Conservation (phyloP, 2,888 invertebrate genomes). For the Pasiphila rectangulata region DNA sequence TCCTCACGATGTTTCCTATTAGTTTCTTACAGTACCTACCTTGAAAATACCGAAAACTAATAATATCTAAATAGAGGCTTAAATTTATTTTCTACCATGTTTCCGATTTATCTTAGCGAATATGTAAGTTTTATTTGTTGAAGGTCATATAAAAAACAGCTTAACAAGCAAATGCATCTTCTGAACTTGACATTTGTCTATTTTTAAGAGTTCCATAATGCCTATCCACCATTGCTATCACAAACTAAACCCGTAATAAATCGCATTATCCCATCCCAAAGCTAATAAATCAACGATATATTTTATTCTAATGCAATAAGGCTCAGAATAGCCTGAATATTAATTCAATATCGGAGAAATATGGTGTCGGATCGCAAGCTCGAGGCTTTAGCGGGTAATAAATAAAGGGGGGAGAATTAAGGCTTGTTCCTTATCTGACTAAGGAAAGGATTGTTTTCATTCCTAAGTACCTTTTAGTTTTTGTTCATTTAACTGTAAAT, state of each 20-base stretch:
- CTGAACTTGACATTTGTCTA: neutral
- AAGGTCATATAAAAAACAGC: no score
- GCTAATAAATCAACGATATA: constrained; percentile 15
- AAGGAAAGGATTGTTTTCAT: constrained; percentile 55
- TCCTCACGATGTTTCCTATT: no score
- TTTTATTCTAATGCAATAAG: constrained; percentile 18
- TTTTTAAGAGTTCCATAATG: neutral
- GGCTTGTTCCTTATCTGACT: constrained; percentile 63
- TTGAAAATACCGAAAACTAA: no score
- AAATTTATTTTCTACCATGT: no score
- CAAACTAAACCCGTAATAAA: constrained; percentile 22
- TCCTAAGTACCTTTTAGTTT: constrained; percentile 3
- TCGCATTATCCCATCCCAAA: constrained; percentile 10
- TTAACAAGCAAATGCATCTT: neutral
- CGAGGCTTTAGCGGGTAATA: constrained; percentile 70
- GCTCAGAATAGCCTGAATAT: constrained; percentile 14
- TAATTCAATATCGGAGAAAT: constrained; percentile 22
- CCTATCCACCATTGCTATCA: constrained; percentile 20
- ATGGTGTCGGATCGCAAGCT: constrained; percentile 48
- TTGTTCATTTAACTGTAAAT: neutral
- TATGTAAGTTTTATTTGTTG: no score
- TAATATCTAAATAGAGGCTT: no score
- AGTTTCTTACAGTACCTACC: no score
- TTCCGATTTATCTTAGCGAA: no score
- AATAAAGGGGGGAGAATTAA: constrained; percentile 59